Evolutionary conservation across 2,113 vertebrate species (phyloP).

Genomic region (Carassius auratus): DNA sequence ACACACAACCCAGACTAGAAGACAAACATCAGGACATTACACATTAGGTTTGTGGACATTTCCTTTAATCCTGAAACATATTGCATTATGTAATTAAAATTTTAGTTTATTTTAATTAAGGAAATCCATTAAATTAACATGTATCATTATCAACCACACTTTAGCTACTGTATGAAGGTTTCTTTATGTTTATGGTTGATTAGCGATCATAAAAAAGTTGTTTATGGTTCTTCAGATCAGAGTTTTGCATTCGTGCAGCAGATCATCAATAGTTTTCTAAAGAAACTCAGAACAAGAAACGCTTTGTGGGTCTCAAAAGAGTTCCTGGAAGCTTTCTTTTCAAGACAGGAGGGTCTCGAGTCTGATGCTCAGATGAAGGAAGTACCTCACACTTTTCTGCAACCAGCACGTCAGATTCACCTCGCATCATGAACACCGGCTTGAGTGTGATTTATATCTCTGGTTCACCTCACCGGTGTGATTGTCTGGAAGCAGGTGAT

Average conservation of each 20-base stretch:
- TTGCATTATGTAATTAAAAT: not conserved
- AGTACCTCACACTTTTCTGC: slow-evolving; percentile 9
- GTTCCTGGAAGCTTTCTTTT: not conserved
- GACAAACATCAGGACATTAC: not conserved
- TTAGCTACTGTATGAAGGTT: not conserved
- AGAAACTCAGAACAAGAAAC: not conserved
- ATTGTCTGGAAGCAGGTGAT: slow-evolving; percentile 26
- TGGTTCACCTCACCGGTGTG: not conserved
- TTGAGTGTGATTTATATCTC: not conserved
- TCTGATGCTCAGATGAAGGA: slow-evolving; percentile 18
- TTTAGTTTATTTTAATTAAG: not conserved
- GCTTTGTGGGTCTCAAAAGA: not conserved
- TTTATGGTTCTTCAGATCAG: not conserved
- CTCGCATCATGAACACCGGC: too few relatives aligned
- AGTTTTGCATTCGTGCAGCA: not conserved
- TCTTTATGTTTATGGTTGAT: not conserved
- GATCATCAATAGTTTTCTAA: not conserved
- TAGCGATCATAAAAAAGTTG: not conserved
- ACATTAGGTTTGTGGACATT: not conserved
- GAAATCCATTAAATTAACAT: not conserved
- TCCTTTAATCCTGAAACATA: not conserved
- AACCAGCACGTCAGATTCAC: not conserved
- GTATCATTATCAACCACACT: not conserved
- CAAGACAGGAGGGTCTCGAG: not conserved
- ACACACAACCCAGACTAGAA: not conserved